phyloP scores from a whole-genome alignment of 2,797 vertebrate species.

The Gymnothorax javanicus region DNA sequence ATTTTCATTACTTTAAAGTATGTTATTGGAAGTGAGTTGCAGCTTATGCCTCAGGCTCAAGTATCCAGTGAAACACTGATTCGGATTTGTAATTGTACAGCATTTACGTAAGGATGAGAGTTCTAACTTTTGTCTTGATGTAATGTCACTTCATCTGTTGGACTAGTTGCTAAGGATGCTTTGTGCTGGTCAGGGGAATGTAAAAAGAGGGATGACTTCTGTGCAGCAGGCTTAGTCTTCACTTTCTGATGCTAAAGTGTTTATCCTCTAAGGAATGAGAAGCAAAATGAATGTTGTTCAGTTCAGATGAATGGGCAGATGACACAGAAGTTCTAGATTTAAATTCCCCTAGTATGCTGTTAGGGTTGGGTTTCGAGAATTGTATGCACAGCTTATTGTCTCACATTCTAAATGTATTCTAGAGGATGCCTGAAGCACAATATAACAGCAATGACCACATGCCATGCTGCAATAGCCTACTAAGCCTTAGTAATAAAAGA shows the following conservation, averaged over 20 bases:
- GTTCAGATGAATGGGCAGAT: slow-evolving; percentile 54
- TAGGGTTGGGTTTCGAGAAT: slow-evolving; percentile 8
- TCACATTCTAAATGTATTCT: slow-evolving; percentile 36
- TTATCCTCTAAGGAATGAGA: slow-evolving; percentile 11
- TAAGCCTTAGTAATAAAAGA: slow-evolving; percentile 41
- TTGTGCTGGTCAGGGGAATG: slow-evolving; percentile 13
- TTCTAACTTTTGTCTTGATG: slow-evolving; percentile 37
- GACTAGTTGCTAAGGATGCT: slow-evolving; percentile 34
- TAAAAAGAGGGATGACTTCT: slow-evolving; percentile 9
- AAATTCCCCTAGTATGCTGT: background rate
- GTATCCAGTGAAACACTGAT: slow-evolving; percentile 23
- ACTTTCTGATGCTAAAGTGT: slow-evolving; percentile 21
- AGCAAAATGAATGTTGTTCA: slow-evolving; percentile 43
- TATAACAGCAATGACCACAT: slow-evolving; percentile 37
- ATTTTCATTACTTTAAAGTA: slow-evolving; percentile 38
- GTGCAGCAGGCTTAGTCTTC: slow-evolving; percentile 26
- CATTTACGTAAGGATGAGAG: slow-evolving; percentile 14
- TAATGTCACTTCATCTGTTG: slow-evolving; percentile 32
- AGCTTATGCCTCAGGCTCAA: slow-evolving; percentile 37
- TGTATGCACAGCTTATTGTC: slow-evolving; percentile 32
- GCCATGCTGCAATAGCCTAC: slow-evolving; percentile 36
- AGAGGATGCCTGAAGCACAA: slow-evolving; percentile 46
- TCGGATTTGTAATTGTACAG: slow-evolving; percentile 29
- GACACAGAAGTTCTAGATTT: slow-evolving; percentile 35
- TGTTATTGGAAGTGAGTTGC: slow-evolving; percentile 47